Base-by-base conservation (phyloP, 2,797 vertebrate species). In the Toxotes lorentzi region DNA sequence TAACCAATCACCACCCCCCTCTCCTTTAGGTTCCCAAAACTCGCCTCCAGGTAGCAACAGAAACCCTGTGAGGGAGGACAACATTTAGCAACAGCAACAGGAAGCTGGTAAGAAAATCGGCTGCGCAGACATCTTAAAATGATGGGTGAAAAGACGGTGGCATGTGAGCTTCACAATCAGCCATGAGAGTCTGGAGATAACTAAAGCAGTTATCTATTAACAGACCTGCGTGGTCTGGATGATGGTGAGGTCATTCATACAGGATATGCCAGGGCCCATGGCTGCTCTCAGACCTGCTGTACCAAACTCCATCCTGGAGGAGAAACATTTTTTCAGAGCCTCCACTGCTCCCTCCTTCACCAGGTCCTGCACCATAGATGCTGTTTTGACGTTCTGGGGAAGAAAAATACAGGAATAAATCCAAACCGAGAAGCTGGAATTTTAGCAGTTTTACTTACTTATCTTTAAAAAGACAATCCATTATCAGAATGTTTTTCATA, bases 141-240 rank as follows among this genome's bases (percentile, higher is more conserved):
- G 5, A 69, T 14, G 11, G 2, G 5, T 51, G 41, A 48, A 34
- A 65, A 43, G 9, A 17, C 13, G 16, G 13, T 41, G 41, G 23
- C 32, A 56, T 40, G 64, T 62, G n/a, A 77, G 43, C 7, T 41
- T 47, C 43, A 27, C 27, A 23, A 13, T 32, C 23, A 0, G 62
- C n/a, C 70, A 69, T 10, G 43, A 14, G 7, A 43, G 24, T 54
- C 7, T 13, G 12, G 56, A 34, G 27, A 40, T 53, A 16, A 40
- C 12, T 53, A 27, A 14, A 4, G 48, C 1, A 69, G 48, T 43
- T 32, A 67, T 81, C 66, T 7, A 64, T 75, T 70, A 64, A 85
- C 78, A 32, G 79, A 98, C 98, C 97, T 99, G 98, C 14, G 98
- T 99, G 60, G 98, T 99, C 93, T 99, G 98, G 84, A 99, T 98